phyloP scores from a whole-genome alignment of 2,797 vertebrate species.

The Girardinus metallicus region DNA sequence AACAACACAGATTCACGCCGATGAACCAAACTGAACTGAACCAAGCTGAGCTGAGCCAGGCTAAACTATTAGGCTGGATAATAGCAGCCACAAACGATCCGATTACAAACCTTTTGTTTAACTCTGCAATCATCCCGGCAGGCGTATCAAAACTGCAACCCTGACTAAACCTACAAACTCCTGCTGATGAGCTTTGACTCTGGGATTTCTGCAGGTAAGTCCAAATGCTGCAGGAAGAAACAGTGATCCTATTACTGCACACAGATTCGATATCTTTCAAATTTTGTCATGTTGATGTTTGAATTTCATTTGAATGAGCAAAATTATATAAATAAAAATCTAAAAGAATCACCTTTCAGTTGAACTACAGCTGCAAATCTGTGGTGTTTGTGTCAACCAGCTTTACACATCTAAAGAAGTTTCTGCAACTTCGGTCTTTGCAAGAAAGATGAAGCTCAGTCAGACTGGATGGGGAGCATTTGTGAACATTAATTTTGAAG shows the following conservation, averaged over 20 bases:
- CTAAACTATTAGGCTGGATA: constrained; percentile 13
- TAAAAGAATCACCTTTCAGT: background rate
- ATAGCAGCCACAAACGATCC: constrained; percentile 5
- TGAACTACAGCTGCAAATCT: constrained; percentile 1
- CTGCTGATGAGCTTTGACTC: background rate
- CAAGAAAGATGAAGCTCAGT: background rate
- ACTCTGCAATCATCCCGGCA: background rate
- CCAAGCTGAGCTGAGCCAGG: constrained; percentile 25
- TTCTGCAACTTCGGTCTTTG: background rate
- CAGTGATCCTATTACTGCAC: constrained; percentile 2
- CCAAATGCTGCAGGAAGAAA: constrained; percentile 3
- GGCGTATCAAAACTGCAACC: background rate
- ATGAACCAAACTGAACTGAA: constrained; percentile 53
- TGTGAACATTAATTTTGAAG: background rate
- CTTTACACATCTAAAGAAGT: background rate
- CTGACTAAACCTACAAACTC: background rate
- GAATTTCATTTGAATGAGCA: background rate
- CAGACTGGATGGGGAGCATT: background rate
- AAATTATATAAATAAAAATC: background rate
- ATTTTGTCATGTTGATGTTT: background rate
- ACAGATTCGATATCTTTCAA: background rate
- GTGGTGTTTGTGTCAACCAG: background rate
- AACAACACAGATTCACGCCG: constrained; percentile 73
- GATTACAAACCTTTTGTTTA: constrained; percentile 9
- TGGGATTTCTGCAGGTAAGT: background rate